phyloP scores from a whole-genome alignment of 1,140 invertebrate species.

The Cydia strobilella region DNA sequence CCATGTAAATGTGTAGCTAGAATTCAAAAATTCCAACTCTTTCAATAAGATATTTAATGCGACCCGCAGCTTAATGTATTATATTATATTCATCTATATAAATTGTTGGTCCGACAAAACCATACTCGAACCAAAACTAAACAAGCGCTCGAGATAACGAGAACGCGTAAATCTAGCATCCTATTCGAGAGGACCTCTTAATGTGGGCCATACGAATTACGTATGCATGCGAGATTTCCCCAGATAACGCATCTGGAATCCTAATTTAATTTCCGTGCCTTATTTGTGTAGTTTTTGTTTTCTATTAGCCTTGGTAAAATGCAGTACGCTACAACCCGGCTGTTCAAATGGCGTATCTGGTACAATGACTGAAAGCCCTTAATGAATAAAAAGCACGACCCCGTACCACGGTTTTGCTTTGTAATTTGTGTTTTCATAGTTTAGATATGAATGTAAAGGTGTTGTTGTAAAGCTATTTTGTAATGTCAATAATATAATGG shows the following conservation, averaged over 20 bases:
- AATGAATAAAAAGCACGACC: constrained; percentile 71
- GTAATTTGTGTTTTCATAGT: neutral
- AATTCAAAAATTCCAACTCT: neutral
- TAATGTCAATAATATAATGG: too few relatives aligned
- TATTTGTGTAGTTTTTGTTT: constrained; percentile 51
- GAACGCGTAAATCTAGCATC: constrained; percentile 13
- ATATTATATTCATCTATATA: neutral
- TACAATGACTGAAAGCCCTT: constrained; percentile 68
- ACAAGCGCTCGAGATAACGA: constrained; percentile 33
- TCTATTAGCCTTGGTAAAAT: constrained; percentile 47
- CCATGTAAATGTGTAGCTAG: too few relatives aligned
- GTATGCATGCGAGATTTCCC: constrained; percentile 30
- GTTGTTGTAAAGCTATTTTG: too few relatives aligned
- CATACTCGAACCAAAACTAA: constrained; percentile 11
- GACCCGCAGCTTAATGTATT: neutral
- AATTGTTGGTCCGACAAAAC: constrained; percentile 1
- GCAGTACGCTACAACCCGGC: constrained; percentile 59
- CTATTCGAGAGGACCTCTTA: constrained; percentile 12
- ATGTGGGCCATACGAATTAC: constrained; percentile 28
- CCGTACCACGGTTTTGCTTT: constrained; percentile 52
- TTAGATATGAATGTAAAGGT: neutral
- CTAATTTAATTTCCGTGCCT: constrained; percentile 51
- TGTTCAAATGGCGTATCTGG: constrained; percentile 60
- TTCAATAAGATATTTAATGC: neutral
- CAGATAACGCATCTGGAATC: constrained; percentile 41